Evolutionary conservation across 2,888 invertebrate species (phyloP), one percentile per base, ranked within the genome.

Genomic region (Xanthorhoe spadicearia): DNA sequence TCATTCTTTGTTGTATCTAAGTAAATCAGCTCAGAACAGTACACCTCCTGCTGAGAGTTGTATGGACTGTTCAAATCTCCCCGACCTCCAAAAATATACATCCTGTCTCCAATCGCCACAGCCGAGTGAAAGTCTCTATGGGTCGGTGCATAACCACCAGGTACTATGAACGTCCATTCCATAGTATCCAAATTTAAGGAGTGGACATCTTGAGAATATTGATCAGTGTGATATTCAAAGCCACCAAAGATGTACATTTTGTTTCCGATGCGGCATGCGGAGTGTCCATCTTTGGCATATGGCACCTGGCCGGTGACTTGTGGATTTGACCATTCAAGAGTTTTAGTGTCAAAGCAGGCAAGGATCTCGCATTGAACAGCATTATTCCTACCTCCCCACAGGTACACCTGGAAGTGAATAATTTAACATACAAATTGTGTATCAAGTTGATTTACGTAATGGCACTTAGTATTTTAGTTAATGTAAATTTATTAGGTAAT

Each of bases 311-410:
- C 98, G 1, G 92, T 89, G 0, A 96, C 95, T 51, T 84, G 71
- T 9, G 96, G 96, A 1, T 94, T 94, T 17, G 93, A 94, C 97
- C 97, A 97, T 77, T 94, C 93, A 43, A 95, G 89, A 62, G 93
- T 95, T 75, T 94, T 94, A 9, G 97, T 96, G 86, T 98, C 95
- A 83, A 97, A 98, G 79, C 96, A 95, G 80, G 96, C 97, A 0
- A 99, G 92, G 23, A 94, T 94, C 78, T 96, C 96, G 87, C 97
- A 98, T 6, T 97, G 96, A 35, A 95, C 94, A 32, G 86, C 94
- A 85, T 98, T 98, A 85, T 98, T 98, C 71, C 98, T 94, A 2
- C 98, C 98, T 57, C 99, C 98, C 98, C 98, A 99, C 78, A 99
- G 94, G 81, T 96, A 97, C 13, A 97, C 95, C 93, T 93, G 77